phyloP scores from a whole-genome alignment of 2,113 vertebrate species.

The Elephantulus edwardii region DNA sequence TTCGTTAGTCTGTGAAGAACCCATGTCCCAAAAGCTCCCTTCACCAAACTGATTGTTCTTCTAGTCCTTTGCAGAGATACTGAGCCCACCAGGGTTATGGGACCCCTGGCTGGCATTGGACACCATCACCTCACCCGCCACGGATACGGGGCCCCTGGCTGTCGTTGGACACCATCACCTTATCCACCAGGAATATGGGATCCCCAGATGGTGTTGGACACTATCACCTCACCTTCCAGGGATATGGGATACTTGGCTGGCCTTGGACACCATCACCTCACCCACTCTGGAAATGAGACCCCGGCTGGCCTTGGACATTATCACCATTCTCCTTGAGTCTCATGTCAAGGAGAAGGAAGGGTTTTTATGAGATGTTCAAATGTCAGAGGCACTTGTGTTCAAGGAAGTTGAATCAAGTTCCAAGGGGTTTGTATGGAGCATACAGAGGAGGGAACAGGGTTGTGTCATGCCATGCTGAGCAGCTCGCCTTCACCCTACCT shows the following conservation, averaged over 20 bases:
- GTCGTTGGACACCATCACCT: neutral
- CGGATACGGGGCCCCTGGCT: neutral
- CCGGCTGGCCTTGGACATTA: neutral
- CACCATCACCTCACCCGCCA: neutral
- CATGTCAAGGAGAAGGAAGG: neutral
- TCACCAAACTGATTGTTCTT: neutral
- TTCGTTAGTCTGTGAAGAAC: neutral
- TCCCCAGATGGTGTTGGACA: neutral
- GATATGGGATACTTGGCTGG: too few species aligned
- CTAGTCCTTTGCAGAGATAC: neutral
- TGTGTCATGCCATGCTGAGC: neutral
- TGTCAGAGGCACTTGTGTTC: neutral
- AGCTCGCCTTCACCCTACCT: neutral
- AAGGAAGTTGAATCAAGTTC: neutral
- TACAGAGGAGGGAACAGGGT: neutral
- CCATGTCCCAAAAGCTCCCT: neutral
- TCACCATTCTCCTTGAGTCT: neutral
- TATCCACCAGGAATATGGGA: too few species aligned
- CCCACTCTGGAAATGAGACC: neutral
- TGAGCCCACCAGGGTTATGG: neutral
- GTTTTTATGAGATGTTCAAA: neutral
- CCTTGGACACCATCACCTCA: neutral
- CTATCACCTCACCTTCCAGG: too few species aligned
- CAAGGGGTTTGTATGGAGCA: neutral
- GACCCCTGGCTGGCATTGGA: too few species aligned